Evolutionary conservation across 2,113 vertebrate genomes (phyloP).

Genomic region (Zootoca vivipara): DNA sequence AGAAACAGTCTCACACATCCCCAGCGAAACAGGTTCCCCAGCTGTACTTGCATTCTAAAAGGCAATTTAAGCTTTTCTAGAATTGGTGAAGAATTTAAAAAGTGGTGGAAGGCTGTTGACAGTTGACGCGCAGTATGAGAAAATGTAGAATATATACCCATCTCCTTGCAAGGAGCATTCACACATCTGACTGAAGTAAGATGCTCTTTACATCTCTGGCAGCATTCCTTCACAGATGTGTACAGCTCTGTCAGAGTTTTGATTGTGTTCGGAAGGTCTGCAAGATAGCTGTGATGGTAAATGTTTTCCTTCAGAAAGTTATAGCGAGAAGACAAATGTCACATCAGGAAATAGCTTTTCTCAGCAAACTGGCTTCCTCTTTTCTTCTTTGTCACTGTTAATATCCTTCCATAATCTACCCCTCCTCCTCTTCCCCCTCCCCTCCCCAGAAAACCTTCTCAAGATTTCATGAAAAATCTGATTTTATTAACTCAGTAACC

Average conservation of each 20-base stretch:
- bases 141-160: conserved; percentile 33
- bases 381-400: not conserved
- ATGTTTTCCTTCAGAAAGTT: not conserved
- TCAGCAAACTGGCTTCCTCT: not conserved
- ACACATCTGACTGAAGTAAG: conserved; percentile 47
- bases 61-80: conserved; percentile 14
- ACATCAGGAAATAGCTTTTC: not conserved
- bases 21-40: not conserved
- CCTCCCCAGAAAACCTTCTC: not conserved
- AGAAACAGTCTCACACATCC: not conserved
- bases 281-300: conserved; percentile 24
- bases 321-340: conserved; percentile 8
- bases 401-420: not conserved
- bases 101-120: conserved; percentile 35
- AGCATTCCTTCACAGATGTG: not conserved
- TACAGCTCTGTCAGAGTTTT: conserved; percentile 35
- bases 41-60: not conserved
- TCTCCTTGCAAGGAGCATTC: conserved; percentile 17
- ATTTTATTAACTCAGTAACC: conserved; percentile 16
- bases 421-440: no score
- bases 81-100: conserved; percentile 56
- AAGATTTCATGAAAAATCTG: not conserved
- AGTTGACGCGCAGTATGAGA: not conserved
- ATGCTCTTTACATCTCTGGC: not conserved
- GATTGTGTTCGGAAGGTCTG: conserved; percentile 32